These are phyloP conservation scores for Austrofundulus limnaeus DNA, from an alignment of 2,113 vertebrate species.

Conservation along the genomic window DNA sequence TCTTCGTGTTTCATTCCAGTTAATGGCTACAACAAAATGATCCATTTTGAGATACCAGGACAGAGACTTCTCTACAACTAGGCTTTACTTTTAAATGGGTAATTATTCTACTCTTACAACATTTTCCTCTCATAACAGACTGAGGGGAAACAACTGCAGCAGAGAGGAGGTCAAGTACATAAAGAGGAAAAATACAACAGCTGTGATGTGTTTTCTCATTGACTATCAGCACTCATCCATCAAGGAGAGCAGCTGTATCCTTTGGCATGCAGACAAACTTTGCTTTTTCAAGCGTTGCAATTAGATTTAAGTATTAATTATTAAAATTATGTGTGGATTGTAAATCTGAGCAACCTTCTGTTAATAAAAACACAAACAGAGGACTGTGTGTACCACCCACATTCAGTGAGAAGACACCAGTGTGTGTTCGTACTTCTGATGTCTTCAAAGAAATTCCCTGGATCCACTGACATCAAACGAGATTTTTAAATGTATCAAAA, in stretches of 20 bases:
- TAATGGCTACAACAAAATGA: constrained; percentile 7
- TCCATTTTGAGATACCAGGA: not conserved
- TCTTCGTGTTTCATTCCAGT: constrained; percentile 22
- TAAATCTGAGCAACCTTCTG: constrained; percentile 15
- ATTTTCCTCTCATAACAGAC: constrained; percentile 11
- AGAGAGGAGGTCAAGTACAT: constrained; percentile 40
- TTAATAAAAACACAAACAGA: constrained; percentile 9
- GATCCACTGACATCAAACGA: constrained; percentile 12
- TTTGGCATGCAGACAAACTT: constrained; percentile 9
- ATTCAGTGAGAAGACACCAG: constrained; percentile 3
- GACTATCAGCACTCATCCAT: constrained; percentile 2
- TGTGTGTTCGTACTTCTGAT: not conserved
- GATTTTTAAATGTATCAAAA: not conserved
- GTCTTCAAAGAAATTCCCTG: constrained; percentile 23
- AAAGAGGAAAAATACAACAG: constrained; percentile 38
- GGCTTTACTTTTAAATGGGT: constrained; percentile 12
- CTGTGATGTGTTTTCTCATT: not conserved
- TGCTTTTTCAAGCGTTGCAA: constrained; percentile 7
- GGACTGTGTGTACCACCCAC: constrained; percentile 19
- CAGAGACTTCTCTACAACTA: constrained; percentile 9
- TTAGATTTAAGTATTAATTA: constrained; percentile 27
- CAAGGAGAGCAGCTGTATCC: constrained; percentile 7
- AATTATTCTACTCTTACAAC: constrained; percentile 1
- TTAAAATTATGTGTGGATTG: constrained; percentile 18
- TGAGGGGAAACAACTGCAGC: constrained; percentile 15